phyloP scores from a whole-genome alignment of 1,140 invertebrate species.

The Eumeta japonica region DNA sequence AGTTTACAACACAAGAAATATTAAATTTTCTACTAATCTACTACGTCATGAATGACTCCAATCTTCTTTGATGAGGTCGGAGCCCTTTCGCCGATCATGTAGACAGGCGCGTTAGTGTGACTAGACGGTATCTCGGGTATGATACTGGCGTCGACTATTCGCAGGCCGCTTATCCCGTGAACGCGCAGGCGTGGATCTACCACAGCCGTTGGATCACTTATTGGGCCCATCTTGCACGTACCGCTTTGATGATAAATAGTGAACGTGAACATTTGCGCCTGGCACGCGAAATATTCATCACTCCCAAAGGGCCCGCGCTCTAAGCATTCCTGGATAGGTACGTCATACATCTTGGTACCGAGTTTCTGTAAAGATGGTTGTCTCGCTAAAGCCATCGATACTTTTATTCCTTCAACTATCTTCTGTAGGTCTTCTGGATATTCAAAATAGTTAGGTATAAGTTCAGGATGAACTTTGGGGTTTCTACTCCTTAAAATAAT shows the following conservation, averaged over 20 bases:
- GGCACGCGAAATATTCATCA: constrained; percentile 75
- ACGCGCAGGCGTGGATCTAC: constrained; percentile 70
- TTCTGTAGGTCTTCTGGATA: constrained; percentile 64
- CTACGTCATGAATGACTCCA: too few species aligned
- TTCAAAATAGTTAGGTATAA: constrained; percentile 79
- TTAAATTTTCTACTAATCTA: too few species aligned
- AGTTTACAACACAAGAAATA: too few species aligned
- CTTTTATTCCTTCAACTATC: constrained; percentile 65
- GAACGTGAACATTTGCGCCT: constrained; percentile 67
- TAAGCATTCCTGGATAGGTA: constrained; percentile 64
- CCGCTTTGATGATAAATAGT: constrained; percentile 80
- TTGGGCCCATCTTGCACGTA: constrained; percentile 82
- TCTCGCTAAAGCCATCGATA: constrained; percentile 59
- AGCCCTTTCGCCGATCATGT: constrained; percentile 67
- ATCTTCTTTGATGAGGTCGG: constrained; percentile 62
- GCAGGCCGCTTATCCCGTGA: constrained; percentile 66
- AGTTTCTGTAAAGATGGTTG: constrained; percentile 62
- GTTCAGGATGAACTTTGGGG: constrained; percentile 74
- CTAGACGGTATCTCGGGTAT: constrained; percentile 66
- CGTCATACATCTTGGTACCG: constrained; percentile 61
- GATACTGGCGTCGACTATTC: constrained; percentile 77
- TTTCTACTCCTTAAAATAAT: constrained; percentile 68
- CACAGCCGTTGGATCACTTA: constrained; percentile 65
- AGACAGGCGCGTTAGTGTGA: constrained; percentile 63
- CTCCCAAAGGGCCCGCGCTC: constrained; percentile 61